phyloP scores from a whole-genome alignment of 2,113 vertebrate species.

The Elephas maximus region DNA sequence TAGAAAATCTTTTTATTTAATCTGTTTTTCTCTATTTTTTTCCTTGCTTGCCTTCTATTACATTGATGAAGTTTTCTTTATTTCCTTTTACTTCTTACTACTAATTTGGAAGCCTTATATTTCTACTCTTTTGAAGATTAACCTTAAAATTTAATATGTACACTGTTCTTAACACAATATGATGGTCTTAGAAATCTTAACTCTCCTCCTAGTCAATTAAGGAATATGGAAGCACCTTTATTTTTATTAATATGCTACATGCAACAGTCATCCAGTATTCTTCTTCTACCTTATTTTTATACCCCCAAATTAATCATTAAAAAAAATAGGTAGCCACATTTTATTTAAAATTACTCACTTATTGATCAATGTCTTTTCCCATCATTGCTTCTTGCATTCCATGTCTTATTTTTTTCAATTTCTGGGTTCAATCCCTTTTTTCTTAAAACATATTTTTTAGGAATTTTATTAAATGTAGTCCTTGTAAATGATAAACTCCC shows the following conservation, averaged over 20 bases:
- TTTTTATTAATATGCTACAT: neutral
- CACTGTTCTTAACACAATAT: neutral
- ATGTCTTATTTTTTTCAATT: neutral
- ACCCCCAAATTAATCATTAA: neutral
- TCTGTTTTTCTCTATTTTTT: neutral
- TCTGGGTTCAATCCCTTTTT: neutral
- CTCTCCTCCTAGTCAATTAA: neutral
- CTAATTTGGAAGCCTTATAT: neutral
- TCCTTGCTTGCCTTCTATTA: neutral
- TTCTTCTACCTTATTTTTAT: constrained; percentile 11
- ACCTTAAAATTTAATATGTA: neutral
- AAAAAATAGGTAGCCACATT: neutral
- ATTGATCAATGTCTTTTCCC: neutral
- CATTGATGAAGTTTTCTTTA: neutral
- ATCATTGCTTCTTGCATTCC: neutral
- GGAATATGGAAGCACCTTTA: neutral
- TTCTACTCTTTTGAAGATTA: constrained; percentile 10
- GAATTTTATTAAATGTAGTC: neutral
- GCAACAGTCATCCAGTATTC: neutral
- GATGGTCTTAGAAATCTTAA: neutral
- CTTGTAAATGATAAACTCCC: neutral
- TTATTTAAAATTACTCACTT: neutral
- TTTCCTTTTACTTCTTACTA: neutral
- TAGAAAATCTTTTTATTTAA: constrained; percentile 30
- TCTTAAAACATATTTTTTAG: neutral